Evolutionary conservation across 2,888 invertebrate genomes (phyloP).

Genomic region (Pterobdella sp.): DNA sequence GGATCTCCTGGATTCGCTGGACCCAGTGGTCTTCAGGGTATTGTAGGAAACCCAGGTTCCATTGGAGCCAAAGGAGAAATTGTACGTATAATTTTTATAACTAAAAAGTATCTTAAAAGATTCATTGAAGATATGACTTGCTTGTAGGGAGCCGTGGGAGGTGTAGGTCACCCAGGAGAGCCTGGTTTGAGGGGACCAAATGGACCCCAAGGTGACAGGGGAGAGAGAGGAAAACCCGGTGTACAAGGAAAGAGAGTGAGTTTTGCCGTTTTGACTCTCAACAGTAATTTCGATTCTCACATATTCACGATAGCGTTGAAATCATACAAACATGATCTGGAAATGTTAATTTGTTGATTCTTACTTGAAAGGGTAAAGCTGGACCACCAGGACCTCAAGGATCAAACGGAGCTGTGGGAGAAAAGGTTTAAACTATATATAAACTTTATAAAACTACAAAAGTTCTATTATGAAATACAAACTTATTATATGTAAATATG

Average conservation of each 20-base stretch:
- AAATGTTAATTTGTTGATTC: background rate
- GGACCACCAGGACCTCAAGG: conserved; percentile 31
- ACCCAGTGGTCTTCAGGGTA: conserved; percentile 27
- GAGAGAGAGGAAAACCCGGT: conserved; percentile 33
- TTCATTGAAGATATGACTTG: background rate
- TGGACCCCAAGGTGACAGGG: conserved; percentile 32
- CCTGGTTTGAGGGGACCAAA: conserved; percentile 28
- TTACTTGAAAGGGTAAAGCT: conserved; percentile 21
- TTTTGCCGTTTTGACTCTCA: background rate
- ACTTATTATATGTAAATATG: too few species aligned
- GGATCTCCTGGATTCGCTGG: conserved; percentile 33
- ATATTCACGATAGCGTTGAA: too few species aligned
- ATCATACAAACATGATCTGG: too few species aligned
- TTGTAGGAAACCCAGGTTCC: conserved; percentile 30
- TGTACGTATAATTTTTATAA: conserved; percentile 18
- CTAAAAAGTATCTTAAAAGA: too few species aligned
- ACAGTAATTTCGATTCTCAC: too few species aligned
- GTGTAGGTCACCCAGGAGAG: conserved; percentile 30
- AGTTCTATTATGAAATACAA: too few species aligned
- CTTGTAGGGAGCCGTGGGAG: conserved; percentile 27
- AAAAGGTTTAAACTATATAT: conserved; percentile 22
- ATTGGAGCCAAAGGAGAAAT: conserved; percentile 33
- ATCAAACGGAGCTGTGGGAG: conserved; percentile 18
- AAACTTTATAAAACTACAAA: too few species aligned
- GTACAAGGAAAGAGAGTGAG: conserved; percentile 35